Conservation (phyloP, 2,113 vertebrate species). For the Platanista minor region DNA sequence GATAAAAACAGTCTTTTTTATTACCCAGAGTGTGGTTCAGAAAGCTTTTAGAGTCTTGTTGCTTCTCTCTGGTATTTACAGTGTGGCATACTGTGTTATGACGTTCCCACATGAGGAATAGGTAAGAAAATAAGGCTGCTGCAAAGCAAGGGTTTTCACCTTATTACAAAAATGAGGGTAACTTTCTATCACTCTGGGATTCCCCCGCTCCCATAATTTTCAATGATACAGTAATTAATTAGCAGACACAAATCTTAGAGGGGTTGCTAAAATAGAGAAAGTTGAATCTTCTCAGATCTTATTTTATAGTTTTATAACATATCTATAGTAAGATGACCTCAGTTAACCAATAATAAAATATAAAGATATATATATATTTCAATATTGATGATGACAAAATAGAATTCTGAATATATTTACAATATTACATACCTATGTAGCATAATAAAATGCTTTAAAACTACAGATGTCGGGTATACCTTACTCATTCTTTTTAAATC, state of each 20-base stretch:
- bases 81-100: slow-evolving; percentile 44
- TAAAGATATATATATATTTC: slow-evolving; percentile 30
- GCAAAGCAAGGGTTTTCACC: slow-evolving; percentile 22
- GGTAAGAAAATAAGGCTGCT: slow-evolving; percentile 53
- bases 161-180: background rate
- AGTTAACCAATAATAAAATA: slow-evolving; percentile 26
- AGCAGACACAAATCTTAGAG: slow-evolving; percentile 30
- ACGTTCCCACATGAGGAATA: slow-evolving; percentile 63
- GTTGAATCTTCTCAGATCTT: slow-evolving; percentile 14
- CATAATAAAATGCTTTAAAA: background rate
- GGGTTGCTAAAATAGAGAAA: slow-evolving; percentile 8
- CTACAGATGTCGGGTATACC: background rate
- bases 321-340: background rate
- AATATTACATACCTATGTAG: background rate
- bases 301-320: slow-evolving; percentile 51
- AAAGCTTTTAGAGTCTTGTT: background rate
- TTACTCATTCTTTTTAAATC: slow-evolving; percentile 26
- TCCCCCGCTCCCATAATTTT: background rate
- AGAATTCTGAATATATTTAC: slow-evolving; percentile 5
- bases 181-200: background rate
- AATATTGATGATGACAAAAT: slow-evolving; percentile 10
- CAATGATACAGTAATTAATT: slow-evolving; percentile 13
- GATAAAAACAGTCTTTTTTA: slow-evolving; percentile 56
- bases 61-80: slow-evolving; percentile 26
- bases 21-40: slow-evolving; percentile 40